Base-by-base conservation (phyloP, 2,888 invertebrate genomes). In the Tenthredo mesomela region DNA sequence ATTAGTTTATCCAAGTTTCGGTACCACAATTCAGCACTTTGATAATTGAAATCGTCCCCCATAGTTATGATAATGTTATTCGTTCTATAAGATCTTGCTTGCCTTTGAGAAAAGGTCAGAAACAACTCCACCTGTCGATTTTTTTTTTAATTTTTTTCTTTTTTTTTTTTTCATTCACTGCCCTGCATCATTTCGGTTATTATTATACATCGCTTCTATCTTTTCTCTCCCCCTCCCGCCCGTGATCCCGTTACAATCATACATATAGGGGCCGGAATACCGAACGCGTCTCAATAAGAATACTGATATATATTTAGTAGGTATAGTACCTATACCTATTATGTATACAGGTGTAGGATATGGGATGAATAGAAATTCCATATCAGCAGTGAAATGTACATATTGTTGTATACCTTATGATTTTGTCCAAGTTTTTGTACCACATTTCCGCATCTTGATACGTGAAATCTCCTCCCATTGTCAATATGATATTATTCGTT, bases 401-500 rank as follows among this genome's bases (percentile, higher is more conserved):
- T 21, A 21, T 43, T 43, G 7, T 18, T 4, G 2, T 33, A 85
- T 93, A 96, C 95, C 95, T 95, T 90, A 99, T 98, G 73, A 98
- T 94, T 92, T 96, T 97, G 93, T 98, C 98, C 93, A 98, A 93
- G 92, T 98, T 98, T 86, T 94, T 95, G 93, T 95, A 98, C 95
- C 97, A 97, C 92, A 96, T 95, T 86, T 95, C 94, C 0, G 98
- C 98, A 89, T 97, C 96, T 91, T 96, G 96, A 91, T 97, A 98
- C 10, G 97, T 96, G 91, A 98, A 98, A 93, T 98, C 98, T 43
- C 96, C 97, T 0, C 98, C 98, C 98, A 98, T 98, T 0, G 98
- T 97, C 85, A 98, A 92, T 84, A 97, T 95, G 0, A 98, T 94
- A 91, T 98, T 97, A 89, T 96, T 95, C 1, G 96, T 96, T 50